Percentiles rank a stretch among this genome's conserved stretches.
These are phyloP conservation scores for Cichlasoma orientale DNA, from an alignment of 2,797 vertebrate genomes.

Conservation along the genomic window DNA sequence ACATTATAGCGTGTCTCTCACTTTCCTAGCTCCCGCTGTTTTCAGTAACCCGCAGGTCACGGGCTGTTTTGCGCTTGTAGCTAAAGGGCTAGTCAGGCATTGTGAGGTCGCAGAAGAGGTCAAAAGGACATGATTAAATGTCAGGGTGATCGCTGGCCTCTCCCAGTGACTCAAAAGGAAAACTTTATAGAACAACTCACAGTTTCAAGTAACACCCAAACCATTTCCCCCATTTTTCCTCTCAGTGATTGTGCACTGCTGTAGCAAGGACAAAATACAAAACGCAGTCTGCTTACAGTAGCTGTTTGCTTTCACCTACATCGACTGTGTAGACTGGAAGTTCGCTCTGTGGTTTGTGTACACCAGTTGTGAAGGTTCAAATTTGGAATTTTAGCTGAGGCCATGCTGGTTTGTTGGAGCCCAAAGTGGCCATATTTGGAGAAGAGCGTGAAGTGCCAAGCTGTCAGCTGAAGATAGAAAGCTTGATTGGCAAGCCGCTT, in stretches of 20 bases:
- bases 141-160: slow-evolving; percentile 58
- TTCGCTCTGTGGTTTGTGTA: too few species aligned
- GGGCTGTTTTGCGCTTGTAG: slow-evolving; percentile 43
- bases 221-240: neutral
- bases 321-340: neutral
- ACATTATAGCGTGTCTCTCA: slow-evolving; percentile 9
- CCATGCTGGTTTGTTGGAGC: neutral
- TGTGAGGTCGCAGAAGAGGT: slow-evolving; percentile 51
- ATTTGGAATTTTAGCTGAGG: neutral
- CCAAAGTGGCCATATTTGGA: too few species aligned
- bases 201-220: neutral
- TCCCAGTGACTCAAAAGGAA: slow-evolving; percentile 16
- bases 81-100: slow-evolving; percentile 50
- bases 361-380: neutral
- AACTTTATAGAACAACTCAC: slow-evolving; percentile 30
- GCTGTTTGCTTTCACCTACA: neutral
- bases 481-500: too few species aligned
- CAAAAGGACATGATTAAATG: slow-evolving; percentile 67
- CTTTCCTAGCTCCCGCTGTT: slow-evolving; percentile 26
- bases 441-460: neutral
- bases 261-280: neutral
- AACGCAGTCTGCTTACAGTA: neutral
- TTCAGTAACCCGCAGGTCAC: slow-evolving; percentile 54
- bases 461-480: neutral
- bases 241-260: neutral